Evolutionary conservation across 2,113 vertebrate species (phyloP).

Genomic region (Loxodonta africana): DNA sequence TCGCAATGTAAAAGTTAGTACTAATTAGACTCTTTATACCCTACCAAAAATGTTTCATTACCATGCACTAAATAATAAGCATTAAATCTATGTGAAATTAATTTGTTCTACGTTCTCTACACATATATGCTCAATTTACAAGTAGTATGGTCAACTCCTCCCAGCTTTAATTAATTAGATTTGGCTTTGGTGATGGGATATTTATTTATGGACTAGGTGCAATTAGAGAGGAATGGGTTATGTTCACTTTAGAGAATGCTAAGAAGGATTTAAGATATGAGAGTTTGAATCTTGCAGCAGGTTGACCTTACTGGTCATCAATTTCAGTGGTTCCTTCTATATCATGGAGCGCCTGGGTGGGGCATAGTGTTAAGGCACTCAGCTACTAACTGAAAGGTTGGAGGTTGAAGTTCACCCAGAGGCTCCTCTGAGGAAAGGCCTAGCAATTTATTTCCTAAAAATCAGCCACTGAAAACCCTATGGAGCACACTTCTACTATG

Average conservation of each 20-base stretch:
- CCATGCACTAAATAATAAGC: slow-evolving; percentile 72
- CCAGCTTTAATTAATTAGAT: slow-evolving; percentile 76
- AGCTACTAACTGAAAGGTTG: neutral
- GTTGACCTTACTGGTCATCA: neutral
- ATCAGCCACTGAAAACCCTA: neutral
- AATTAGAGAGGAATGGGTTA: slow-evolving; percentile 58
- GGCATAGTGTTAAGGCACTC: neutral
- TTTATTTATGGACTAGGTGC: slow-evolving; percentile 69
- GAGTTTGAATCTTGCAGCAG: neutral
- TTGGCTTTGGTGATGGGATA: slow-evolving; percentile 48
- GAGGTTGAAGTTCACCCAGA: neutral
- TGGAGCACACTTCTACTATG: neutral
- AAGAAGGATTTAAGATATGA: neutral
- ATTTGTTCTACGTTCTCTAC: slow-evolving; percentile 79
- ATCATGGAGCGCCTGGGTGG: neutral
- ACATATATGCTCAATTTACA: slow-evolving; percentile 71
- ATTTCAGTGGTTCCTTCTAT: slow-evolving; percentile 2
- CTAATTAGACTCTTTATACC: slow-evolving; percentile 71
- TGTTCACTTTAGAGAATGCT: neutral
- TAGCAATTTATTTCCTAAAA: neutral
- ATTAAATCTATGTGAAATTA: slow-evolving; percentile 82
- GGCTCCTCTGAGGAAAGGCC: neutral
- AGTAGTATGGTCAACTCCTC: slow-evolving; percentile 67
- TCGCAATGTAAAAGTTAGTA: slow-evolving; percentile 67
- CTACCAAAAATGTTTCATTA: slow-evolving; percentile 73